Conservation (phyloP, 2,888 invertebrate genomes). For the Phyllotreta cruciferae region DNA sequence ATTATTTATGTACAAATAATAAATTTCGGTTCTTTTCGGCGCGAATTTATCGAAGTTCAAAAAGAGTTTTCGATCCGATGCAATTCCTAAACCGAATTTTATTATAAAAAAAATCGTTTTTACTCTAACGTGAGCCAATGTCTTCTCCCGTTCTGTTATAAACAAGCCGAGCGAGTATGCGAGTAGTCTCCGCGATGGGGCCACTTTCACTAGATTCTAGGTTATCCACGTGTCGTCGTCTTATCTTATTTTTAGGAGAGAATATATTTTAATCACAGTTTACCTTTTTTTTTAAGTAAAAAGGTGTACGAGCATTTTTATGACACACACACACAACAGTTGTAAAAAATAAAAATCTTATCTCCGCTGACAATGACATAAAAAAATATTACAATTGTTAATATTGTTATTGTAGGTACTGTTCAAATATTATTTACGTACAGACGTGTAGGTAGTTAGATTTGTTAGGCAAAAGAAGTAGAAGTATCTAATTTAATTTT, state of each 20-base stretch:
- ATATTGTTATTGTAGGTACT: background rate
- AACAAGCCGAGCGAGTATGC: slow-evolving; percentile 5
- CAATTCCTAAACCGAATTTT: too few species aligned
- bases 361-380: slow-evolving; percentile 13
- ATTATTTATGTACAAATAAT: background rate
- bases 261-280: slow-evolving; percentile 41
- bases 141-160: slow-evolving; percentile 17
- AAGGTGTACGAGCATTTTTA: slow-evolving; percentile 17
- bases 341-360: slow-evolving; percentile 17
- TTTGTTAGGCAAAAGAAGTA: too few species aligned
- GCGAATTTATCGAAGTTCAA: background rate
- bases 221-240: slow-evolving; percentile 53
- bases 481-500: too few species aligned
- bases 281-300: slow-evolving; percentile 32
- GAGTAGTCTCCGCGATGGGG: slow-evolving; percentile 37
- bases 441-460: too few species aligned
- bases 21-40: background rate
- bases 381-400: slow-evolving; percentile 21
- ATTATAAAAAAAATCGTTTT: background rate
- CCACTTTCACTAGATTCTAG: slow-evolving; percentile 54
- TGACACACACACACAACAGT: slow-evolving; percentile 6
- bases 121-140: slow-evolving; percentile 5
- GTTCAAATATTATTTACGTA: too few species aligned
- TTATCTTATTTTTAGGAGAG: slow-evolving; percentile 51
- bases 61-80: too few species aligned